Conservation (phyloP, 2,888 invertebrate species). For the Hypselothyrea guttata region DNA sequence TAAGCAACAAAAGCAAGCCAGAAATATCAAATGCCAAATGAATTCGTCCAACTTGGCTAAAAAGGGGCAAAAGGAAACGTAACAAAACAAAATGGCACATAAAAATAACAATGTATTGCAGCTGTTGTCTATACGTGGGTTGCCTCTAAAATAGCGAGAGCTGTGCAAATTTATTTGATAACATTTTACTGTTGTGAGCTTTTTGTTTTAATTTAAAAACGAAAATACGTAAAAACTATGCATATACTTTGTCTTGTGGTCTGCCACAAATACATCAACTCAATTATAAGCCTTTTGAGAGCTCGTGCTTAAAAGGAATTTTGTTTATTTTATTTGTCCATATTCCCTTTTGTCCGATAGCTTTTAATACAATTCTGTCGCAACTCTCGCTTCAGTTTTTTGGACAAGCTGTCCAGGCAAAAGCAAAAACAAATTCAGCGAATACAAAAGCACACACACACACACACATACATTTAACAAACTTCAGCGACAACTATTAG, state of each 20-base stretch:
- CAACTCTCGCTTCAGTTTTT: slow-evolving; percentile 52
- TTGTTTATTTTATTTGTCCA: slow-evolving; percentile 32
- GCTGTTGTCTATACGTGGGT: slow-evolving; percentile 40
- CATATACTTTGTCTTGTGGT: no score
- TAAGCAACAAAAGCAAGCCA: slow-evolving; percentile 30
- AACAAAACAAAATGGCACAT: slow-evolving; percentile 50
- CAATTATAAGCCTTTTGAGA: slow-evolving; percentile 17
- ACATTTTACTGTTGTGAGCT: no score
- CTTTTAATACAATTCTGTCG: slow-evolving; percentile 46
- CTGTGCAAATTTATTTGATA: neutral
- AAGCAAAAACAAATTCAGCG: slow-evolving; percentile 67
- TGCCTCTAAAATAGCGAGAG: slow-evolving; percentile 21
- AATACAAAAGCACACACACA: slow-evolving; percentile 43
- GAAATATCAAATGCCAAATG: slow-evolving; percentile 52
- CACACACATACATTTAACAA: slow-evolving; percentile 32
- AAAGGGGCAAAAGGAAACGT: slow-evolving; percentile 28
- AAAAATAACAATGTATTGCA: slow-evolving; percentile 48
- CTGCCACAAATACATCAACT: slow-evolving; percentile 1
- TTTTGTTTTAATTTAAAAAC: neutral
- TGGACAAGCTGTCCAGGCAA: slow-evolving; percentile 65
- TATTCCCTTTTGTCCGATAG: slow-evolving; percentile 20
- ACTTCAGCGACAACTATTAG: slow-evolving; percentile 77
- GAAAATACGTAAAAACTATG: neutral
- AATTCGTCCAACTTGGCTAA: slow-evolving; percentile 40
- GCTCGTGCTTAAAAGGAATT: slow-evolving; percentile 15